A percentile compares a stretch with the other conserved stretches of the same genome.
phyloP scores from a whole-genome alignment of 1,140 invertebrate species.

The Hylaeus volcanicus region DNA sequence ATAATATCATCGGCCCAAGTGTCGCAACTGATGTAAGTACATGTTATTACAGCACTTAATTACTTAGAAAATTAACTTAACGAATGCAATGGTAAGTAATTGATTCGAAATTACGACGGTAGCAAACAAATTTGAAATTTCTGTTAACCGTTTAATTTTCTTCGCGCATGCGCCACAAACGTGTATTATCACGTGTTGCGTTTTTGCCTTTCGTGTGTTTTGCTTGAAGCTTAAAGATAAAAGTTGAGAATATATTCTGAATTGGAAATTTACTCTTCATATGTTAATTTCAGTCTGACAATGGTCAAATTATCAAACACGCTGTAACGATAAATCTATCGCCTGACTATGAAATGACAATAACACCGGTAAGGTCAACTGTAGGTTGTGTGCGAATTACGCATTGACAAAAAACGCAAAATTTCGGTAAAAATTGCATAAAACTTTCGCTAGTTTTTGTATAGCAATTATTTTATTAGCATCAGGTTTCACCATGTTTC shows the following conservation, averaged over 20 bases:
- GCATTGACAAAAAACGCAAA: background rate
- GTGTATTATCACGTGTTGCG: background rate
- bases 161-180: background rate
- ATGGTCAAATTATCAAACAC: slow-evolving; percentile 45
- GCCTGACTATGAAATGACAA: slow-evolving; percentile 57
- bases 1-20: slow-evolving; percentile 59
- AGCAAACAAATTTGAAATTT: background rate
- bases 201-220: background rate
- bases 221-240: background rate
- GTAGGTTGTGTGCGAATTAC: background rate
- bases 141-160: background rate
- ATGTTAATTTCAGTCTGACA: slow-evolving; percentile 44
- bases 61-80: background rate
- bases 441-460: slow-evolving; percentile 11
- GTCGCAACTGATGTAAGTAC: slow-evolving; percentile 54
- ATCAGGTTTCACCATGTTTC: slow-evolving; percentile 61
- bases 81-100: background rate
- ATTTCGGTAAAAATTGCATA: background rate
- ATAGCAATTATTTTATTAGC: slow-evolving; percentile 52
- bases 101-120: background rate
- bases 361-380: slow-evolving; percentile 61
- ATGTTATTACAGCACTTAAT: background rate
- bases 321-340: slow-evolving; percentile 60
- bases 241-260: background rate
- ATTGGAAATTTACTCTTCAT: background rate